Evolutionary conservation across 2,797 vertebrate genomes (phyloP), one percentile per base, ranked within the genome.

Genomic region (Siniperca undulata): DNA sequence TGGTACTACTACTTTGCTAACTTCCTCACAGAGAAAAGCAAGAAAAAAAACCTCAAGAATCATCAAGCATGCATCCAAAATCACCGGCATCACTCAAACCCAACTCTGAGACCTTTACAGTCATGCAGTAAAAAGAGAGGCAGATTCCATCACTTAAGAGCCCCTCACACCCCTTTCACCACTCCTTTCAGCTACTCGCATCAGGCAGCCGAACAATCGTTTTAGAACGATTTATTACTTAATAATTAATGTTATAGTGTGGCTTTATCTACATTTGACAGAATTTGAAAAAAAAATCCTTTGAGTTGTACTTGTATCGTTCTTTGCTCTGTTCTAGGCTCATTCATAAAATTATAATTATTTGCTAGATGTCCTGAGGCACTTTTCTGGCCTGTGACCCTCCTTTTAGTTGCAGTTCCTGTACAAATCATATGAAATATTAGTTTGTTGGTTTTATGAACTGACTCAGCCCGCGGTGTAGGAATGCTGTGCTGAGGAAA

Each of bases 401-500:
- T 53, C 5, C 10, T 40, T 59, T 71, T 7, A 36, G 53, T 3
- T 60, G 24, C 19, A 53, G 1, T 24, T 59, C n/a, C 36, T 67
- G 30, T 24, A 22, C 30, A 58, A 36, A 52, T 40, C 65, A n/a
- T 3, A 1, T 56, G n/a, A 55, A 42, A 30, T 40, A 46, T 55
- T 22, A 22, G 36, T 74, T 50, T 16, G 59, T 60, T 53, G 70
- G 52, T 22, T 77, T 61, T 70, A 12, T 73, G 48, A 74, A 70
- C 48, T 50, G 19, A 44, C 30, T 27, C 56, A 34, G 62, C 50
- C 9, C 27, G 1, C 4, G 69, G 30, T 24, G 55, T 22, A 59
- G 66, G 62, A 84, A 64, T n/a, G 50, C 78, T 84, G 61, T 38
- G 73, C 71, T 19, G 61, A 61, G 70, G 74, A 82, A 88, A 86